Evolutionary conservation across 1,140 invertebrate species (phyloP).

Genomic region (Thaumetopoea pityocampa): DNA sequence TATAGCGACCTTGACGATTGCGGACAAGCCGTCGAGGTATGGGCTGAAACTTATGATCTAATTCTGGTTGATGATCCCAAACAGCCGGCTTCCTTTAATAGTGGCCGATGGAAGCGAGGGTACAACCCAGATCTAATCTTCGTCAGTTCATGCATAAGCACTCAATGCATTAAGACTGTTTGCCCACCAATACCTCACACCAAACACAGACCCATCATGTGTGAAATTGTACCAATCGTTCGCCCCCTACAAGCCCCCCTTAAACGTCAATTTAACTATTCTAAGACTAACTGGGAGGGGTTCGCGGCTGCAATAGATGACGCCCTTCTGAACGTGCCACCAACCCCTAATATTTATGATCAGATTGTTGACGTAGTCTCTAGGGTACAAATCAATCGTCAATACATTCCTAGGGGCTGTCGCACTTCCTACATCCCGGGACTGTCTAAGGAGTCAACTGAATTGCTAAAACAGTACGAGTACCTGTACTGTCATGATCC

Average conservation of each 20-base stretch:
- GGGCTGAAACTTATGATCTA: not conserved
- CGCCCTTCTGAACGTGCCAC: not conserved
- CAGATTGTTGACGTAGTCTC: not conserved
- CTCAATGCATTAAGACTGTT: conserved; percentile 2
- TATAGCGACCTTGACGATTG: not conserved
- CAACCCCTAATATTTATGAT: conserved; percentile 1
- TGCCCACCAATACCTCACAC: conserved; percentile 6
- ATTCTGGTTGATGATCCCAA: conserved; percentile 1
- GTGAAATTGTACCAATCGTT: not conserved
- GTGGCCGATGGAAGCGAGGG: conserved; percentile 6
- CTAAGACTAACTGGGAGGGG: conserved; percentile 6
- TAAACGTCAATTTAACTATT: conserved; percentile 4
- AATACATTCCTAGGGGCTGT: conserved; percentile 1
- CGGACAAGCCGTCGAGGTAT: conserved; percentile 1
- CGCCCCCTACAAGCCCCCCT: not conserved
- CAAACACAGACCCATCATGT: conserved; percentile 11
- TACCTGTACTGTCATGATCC: not conserved
- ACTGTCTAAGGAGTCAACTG: not conserved
- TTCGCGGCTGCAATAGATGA: not conserved
- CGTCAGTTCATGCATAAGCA: not conserved
- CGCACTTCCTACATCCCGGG: conserved; percentile 2
- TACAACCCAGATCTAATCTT: conserved; percentile 13
- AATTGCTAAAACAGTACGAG: not conserved
- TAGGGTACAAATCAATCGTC: not conserved
- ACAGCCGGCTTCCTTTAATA: conserved; percentile 6